Conservation (phyloP, 92 coral and sea anemone species). For the Virgularia gustaviana region DNA sequence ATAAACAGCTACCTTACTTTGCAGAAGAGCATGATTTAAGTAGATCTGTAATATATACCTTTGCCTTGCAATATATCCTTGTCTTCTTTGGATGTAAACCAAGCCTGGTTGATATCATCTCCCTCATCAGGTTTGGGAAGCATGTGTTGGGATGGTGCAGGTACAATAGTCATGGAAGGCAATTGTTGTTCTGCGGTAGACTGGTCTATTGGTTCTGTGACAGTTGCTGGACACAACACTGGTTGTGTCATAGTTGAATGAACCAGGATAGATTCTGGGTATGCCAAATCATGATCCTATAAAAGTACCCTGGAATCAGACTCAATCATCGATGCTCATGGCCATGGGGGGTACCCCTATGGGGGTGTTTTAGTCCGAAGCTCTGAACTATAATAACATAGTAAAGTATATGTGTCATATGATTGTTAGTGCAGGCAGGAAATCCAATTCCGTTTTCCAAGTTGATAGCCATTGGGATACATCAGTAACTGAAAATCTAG, state of each 20-base stretch:
- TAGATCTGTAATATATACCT: slow-evolving; percentile 44
- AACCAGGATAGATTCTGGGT: not conserved
- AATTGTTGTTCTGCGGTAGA: not conserved
- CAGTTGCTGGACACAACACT: slow-evolving; percentile 15
- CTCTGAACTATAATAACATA: too few species aligned
- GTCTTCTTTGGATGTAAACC: slow-evolving; percentile 99
- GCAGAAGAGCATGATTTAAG: not conserved
- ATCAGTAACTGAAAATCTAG: too few species aligned
- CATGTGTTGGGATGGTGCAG: slow-evolving; percentile 6
- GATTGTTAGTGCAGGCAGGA: too few species aligned
- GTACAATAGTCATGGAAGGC: not conserved
- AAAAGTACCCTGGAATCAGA: not conserved
- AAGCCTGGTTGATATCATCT: slow-evolving; percentile 87
- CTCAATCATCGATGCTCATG: not conserved
- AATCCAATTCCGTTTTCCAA: too few species aligned
- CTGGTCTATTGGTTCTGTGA: slow-evolving; percentile 21
- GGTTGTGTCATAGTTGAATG: slow-evolving; percentile 6
- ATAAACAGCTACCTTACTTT: too few species aligned
- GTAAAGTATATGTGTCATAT: too few species aligned
- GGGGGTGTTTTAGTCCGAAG: too few species aligned
- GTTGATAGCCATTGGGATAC: too few species aligned
- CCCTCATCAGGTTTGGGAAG: slow-evolving; percentile 37
- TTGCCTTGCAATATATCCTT: slow-evolving; percentile 85
- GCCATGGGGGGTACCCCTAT: too few species aligned
- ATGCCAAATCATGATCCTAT: not conserved